Evolutionary conservation across 2,797 vertebrate species (phyloP).

Genomic region (Mus caroli): DNA sequence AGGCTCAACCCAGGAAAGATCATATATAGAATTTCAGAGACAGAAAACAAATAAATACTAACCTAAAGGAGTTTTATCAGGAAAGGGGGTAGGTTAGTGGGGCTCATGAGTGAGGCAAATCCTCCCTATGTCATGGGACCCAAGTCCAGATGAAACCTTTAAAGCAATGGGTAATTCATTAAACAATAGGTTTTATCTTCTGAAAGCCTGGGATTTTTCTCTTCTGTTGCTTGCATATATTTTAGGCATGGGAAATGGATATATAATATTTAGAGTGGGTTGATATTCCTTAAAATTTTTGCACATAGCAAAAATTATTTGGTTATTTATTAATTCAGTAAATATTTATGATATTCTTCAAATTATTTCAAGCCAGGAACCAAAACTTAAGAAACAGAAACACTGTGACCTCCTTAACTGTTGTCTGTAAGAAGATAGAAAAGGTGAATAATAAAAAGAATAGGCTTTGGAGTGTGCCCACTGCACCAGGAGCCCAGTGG

Average conservation of each 20-base stretch:
- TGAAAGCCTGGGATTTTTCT: background rate
- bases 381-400: background rate
- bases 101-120: background rate
- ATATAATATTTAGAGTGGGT: background rate
- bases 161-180: background rate
- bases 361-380: background rate
- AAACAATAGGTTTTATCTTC: background rate
- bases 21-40: background rate
- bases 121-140: background rate
- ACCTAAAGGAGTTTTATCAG: background rate
- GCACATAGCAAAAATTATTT: background rate
- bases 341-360: conserved; percentile 2
- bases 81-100: too few species aligned
- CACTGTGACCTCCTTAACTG: background rate
- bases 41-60: background rate
- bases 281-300: background rate
- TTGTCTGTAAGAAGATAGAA: background rate
- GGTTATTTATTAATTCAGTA: conserved; percentile 37
- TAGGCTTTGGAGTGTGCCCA: background rate
- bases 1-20: background rate
- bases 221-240: background rate
- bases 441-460: background rate
- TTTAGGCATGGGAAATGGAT: background rate
- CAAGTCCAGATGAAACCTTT: background rate
- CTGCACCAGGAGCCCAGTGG: background rate